Base-by-base conservation (phyloP, 64 coral and sea anemone genomes). In the Stylophora pistillata region DNA sequence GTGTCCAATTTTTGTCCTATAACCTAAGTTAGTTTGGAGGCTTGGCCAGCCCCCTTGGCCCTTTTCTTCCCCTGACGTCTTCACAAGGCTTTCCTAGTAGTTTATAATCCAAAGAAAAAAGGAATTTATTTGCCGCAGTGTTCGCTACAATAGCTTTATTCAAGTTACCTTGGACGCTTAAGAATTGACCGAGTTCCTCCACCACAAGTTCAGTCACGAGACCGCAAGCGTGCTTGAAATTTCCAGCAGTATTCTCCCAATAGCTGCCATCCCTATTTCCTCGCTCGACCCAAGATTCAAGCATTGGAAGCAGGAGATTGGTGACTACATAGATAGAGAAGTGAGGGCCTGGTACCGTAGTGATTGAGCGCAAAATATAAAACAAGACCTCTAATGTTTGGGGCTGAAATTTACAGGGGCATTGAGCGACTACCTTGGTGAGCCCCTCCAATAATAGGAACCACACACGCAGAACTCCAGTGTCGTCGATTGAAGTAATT, bases 201-300 rank as follows among this genome's bases (percentile, higher is more conserved):
- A 99, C 97, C 72, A 99, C 86, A 2, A 99, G 73, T 47, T 99
- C 97, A 52, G 97, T 99, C 73, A 91, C 94, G 33, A 99, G 85
- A 53, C 97, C 97, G 90, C 93, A 99, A 80, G 97, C 93, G 87
- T 99, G 97, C 37, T 95, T 99, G 55, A 99, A 99, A 85, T 99
- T 99, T 4, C 76, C 90, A 87, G 97, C 93, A 93, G 97, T 99
- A 88, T 88, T 92, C 58, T 99, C 97, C 93, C 97, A 99, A 73
- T 99, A 95, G 58, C 86, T 70, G 27, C 83, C 91, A 62, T 85
- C 95, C 41, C 94, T 73, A 73, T 93, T 91, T 3, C 97, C 93
- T 78, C 94, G 81, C 57, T 95, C 91, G 1, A 99, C 90, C 97
- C 97, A 99, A 6, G 89, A 89, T 18, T 94, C 86, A 10, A 99